phyloP scores from a whole-genome alignment of 2,113 vertebrate species.

The Gymnorhina tibicen region DNA sequence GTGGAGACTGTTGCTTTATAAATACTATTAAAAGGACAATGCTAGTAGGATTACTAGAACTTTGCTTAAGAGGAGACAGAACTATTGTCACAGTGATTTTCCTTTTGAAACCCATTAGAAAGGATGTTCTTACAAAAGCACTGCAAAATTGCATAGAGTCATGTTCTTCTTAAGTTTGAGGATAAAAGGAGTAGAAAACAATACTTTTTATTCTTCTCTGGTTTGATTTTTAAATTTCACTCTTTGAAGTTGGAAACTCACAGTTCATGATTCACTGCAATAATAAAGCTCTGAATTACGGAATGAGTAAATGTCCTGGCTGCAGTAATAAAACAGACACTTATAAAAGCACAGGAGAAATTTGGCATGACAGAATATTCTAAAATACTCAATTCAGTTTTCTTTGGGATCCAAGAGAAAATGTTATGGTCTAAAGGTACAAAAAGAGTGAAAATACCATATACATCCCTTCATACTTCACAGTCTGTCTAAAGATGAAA shows the following conservation, averaged over 20 bases:
- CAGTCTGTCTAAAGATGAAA: not conserved
- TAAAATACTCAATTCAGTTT: not conserved
- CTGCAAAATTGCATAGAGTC: not conserved
- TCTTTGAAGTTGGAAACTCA: not conserved
- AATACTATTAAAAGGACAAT: not conserved
- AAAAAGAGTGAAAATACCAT: not conserved
- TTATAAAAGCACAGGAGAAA: not conserved
- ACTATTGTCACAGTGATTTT: not conserved
- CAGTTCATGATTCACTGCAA: not conserved
- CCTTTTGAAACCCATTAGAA: not conserved
- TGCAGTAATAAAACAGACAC: not conserved
- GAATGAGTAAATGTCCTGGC: not conserved
- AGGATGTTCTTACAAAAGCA: not conserved
- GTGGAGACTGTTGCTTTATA: not conserved
- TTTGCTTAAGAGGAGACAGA: not conserved
- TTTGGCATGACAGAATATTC: not conserved
- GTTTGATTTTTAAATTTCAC: not conserved
- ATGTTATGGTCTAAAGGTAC: not conserved
- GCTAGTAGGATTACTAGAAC: not conserved
- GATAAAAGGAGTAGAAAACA: not conserved
- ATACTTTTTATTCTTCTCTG: not conserved
- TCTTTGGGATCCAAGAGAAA: not conserved
- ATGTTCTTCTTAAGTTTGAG: not conserved
- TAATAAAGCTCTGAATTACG: constrained; percentile 17
- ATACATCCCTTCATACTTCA: not conserved